Base-by-base conservation (phyloP, 2,888 invertebrate genomes). In the Tachystola acroxantha region DNA sequence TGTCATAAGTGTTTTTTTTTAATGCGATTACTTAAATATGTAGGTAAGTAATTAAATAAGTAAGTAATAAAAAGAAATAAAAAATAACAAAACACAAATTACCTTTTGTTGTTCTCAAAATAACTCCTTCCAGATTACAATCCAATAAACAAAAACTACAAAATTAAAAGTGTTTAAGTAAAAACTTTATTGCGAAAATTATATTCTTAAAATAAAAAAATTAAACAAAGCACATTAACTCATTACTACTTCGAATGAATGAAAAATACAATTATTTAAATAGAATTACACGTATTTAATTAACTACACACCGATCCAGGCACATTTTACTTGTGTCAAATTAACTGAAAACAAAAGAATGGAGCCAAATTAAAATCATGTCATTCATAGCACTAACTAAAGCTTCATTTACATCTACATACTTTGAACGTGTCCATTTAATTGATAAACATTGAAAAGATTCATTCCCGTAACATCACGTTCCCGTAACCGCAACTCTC, bases 311-410 rank as follows among this genome's bases (percentile, higher is more conserved):
- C 82, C 84, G 67, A 75, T 78, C 75, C 77, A 70, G 64, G 64
- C 63, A 70, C 52, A 62, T 58, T 54, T 50, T 61, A 78, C 73
- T 69, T 77, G 79, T 74, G 73, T 61, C 64, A 78, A 81, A 80
- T 82, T 74, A 84, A 85, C 84, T 84, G 84, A 73, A 85, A 85
- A 69, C 48, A 76, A 77, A 79, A 66, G 57, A 61, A 59, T 53
- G 48, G 53, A 70, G 70, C 47, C 20, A 47, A 68, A 66, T 71
- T 64, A 58, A 61, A 67, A 64, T 43, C 16, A 16, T 6, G 6
- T 6, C 16, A 16, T 16, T 16, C 16, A n/a, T n/a, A n/a, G n/a
- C n/a, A n/a, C n/a, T n/a, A n/a, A n/a, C n/a, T n/a, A n/a, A n/a
- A n/a, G n/a, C n/a, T n/a, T n/a, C n/a, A n/a, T n/a, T n/a, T n/a